Percentiles rank a stretch among this genome's conserved stretches.
phyloP scores from a whole-genome alignment of 2,888 invertebrate genomes.

The Phytoseiulus persimilis region DNA sequence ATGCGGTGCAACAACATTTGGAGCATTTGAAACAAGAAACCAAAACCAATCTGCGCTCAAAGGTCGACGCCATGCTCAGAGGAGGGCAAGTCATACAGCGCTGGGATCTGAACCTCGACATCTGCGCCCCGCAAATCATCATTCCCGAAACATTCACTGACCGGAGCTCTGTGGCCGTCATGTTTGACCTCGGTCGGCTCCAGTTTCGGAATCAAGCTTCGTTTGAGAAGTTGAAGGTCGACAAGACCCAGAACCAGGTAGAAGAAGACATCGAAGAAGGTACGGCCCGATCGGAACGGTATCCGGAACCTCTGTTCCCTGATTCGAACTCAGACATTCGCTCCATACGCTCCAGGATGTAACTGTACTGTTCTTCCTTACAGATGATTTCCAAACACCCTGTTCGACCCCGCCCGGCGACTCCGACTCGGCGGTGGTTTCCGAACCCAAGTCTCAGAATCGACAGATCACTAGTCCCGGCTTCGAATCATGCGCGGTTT shows the following conservation, averaged over 20 bases:
- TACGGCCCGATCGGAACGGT: too few species aligned
- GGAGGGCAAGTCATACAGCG: conserved; percentile 48
- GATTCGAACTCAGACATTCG: too few species aligned
- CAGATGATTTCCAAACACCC: conserved; percentile 52
- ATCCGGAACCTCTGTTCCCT: too few species aligned
- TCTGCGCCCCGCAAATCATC: conserved; percentile 85
- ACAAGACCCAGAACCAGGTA: conserved; percentile 46
- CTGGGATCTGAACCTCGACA: conserved; percentile 82
- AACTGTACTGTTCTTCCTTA: background rate
- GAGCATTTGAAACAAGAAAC: conserved; percentile 61
- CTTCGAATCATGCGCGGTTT: conserved; percentile 21
- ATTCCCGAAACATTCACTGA: conserved; percentile 61
- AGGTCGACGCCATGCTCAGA: conserved; percentile 59
- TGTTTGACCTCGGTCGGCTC: conserved; percentile 82
- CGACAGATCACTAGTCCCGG: conserved; percentile 12
- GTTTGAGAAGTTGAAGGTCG: conserved; percentile 42
- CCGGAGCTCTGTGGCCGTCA: conserved; percentile 54
- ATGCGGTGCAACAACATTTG: conserved; percentile 51
- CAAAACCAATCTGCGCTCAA: conserved; percentile 64
- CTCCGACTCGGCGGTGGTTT: conserved; percentile 34
- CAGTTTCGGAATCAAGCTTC: conserved; percentile 54
- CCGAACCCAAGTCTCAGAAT: conserved; percentile 22
- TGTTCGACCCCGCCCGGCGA: conserved; percentile 51
- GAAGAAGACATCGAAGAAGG: conserved; percentile 55
- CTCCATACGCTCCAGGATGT: too few species aligned